Evolutionary conservation across 2,113 vertebrate species (phyloP).

Genomic region (Silurus glanis): DNA sequence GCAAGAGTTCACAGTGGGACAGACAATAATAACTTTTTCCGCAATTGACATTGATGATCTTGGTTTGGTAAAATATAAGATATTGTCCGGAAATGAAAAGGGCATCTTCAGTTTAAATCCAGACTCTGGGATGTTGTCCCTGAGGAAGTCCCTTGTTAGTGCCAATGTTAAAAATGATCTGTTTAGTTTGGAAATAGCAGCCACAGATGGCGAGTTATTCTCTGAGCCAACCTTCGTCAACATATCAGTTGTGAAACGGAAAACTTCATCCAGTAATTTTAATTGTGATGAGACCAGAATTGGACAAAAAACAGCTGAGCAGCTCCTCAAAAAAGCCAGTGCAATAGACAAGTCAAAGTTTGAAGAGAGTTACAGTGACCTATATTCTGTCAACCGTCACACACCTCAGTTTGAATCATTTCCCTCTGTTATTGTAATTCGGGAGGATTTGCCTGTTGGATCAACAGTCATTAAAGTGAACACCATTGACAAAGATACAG

Average conservation of each 20-base stretch:
- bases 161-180: slow-evolving; percentile 79
- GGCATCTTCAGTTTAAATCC: slow-evolving; percentile 89
- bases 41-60: slow-evolving; percentile 94
- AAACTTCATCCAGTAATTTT: slow-evolving; percentile 81
- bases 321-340: slow-evolving; percentile 86
- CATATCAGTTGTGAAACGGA: slow-evolving; percentile 87
- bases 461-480: slow-evolving; percentile 84
- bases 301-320: slow-evolving; percentile 88
- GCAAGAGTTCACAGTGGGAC: slow-evolving; percentile 84
- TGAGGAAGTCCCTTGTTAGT: slow-evolving; percentile 81
- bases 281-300: slow-evolving; percentile 90
- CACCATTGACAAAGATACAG: slow-evolving; percentile 85
- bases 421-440: slow-evolving; percentile 85
- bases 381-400: slow-evolving; percentile 87
- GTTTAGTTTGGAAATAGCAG: slow-evolving; percentile 85
- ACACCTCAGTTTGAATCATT: slow-evolving; percentile 92
- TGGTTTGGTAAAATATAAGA: slow-evolving; percentile 85
- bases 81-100: slow-evolving; percentile 90
- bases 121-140: slow-evolving; percentile 86
- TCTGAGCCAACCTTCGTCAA: slow-evolving; percentile 93
- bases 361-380: slow-evolving; percentile 81
- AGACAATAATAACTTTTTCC: slow-evolving; percentile 89
- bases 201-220: slow-evolving; percentile 88
- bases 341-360: slow-evolving; percentile 77
- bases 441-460: slow-evolving; percentile 83